Conservation (phyloP, 2,888 invertebrate species). For the Euclidia mi region DNA sequence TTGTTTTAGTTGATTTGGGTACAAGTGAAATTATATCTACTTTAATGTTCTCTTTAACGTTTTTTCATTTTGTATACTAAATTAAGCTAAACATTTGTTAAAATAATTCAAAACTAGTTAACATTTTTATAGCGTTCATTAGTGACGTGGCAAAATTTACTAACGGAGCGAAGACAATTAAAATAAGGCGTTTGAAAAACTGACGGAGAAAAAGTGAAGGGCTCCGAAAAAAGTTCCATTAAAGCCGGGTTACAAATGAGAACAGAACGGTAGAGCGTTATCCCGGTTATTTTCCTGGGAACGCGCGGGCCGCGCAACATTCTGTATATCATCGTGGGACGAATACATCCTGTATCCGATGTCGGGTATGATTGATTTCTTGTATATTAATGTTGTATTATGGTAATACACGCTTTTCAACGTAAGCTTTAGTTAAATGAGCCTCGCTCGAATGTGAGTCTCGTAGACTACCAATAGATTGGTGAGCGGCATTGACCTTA, state of each 20-base stretch:
- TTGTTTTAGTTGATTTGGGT: constrained; percentile 10
- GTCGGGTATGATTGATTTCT: constrained; percentile 55
- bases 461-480: constrained; percentile 7
- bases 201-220: constrained; percentile 80
- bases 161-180: constrained; percentile 75
- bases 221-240: constrained; percentile 82
- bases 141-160: constrained; percentile 48
- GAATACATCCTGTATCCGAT: constrained; percentile 39
- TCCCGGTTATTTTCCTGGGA: constrained; percentile 78
- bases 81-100: background rate
- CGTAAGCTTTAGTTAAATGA: constrained; percentile 9
- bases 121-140: constrained; percentile 26
- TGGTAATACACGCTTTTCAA: constrained; percentile 17
- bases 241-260: constrained; percentile 84
- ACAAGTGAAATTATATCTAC: background rate
- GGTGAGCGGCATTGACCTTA: constrained; percentile 9
- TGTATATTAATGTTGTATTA: constrained; percentile 39
- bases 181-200: constrained; percentile 77
- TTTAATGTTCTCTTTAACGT: background rate
- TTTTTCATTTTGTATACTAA: background rate
- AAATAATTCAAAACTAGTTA: constrained; percentile 5
- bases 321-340: constrained; percentile 52
- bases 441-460: constrained; percentile 5
- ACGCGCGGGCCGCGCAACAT: constrained; percentile 51
- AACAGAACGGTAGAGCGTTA: constrained; percentile 68